These are phyloP conservation scores for Theropithecus gelada DNA, from an alignment of 2,113 vertebrate genomes.

Conservation along the genomic window DNA sequence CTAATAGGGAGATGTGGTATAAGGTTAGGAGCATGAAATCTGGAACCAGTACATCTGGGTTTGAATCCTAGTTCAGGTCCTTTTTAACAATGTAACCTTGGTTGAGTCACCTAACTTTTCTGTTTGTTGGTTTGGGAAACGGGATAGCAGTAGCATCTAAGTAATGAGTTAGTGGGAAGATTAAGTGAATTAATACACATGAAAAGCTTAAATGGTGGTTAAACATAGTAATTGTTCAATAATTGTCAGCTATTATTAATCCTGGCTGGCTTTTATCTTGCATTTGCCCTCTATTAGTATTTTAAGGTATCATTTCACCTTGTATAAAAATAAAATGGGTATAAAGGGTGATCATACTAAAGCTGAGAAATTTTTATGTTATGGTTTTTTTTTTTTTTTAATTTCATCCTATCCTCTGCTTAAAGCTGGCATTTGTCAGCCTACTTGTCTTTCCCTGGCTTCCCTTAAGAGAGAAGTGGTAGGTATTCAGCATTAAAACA, in stretches of 20 bases:
- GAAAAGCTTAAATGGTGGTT: background rate
- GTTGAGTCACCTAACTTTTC: background rate
- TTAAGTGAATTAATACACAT: background rate
- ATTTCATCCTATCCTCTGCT: background rate
- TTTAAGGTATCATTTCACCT: background rate
- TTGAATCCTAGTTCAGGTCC: background rate
- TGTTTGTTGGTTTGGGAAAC: background rate
- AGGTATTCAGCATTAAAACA: background rate
- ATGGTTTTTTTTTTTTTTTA: background rate
- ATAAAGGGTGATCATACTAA: background rate
- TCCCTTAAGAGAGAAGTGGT: background rate
- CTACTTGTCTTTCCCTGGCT: background rate
- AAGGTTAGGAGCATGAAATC: background rate
- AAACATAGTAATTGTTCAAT: background rate
- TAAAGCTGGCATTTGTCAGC: background rate
- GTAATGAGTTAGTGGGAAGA: background rate
- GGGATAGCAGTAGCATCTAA: too few relatives aligned
- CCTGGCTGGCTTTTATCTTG: background rate
- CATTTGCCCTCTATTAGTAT: background rate
- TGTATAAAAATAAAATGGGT: background rate
- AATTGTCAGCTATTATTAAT: background rate
- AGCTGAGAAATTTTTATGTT: background rate
- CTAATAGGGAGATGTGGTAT: accelerated
- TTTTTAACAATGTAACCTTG: background rate
- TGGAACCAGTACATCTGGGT: background rate